Evolutionary conservation across 2,797 vertebrate genomes (phyloP).

Genomic region (Liasis olivaceus): DNA sequence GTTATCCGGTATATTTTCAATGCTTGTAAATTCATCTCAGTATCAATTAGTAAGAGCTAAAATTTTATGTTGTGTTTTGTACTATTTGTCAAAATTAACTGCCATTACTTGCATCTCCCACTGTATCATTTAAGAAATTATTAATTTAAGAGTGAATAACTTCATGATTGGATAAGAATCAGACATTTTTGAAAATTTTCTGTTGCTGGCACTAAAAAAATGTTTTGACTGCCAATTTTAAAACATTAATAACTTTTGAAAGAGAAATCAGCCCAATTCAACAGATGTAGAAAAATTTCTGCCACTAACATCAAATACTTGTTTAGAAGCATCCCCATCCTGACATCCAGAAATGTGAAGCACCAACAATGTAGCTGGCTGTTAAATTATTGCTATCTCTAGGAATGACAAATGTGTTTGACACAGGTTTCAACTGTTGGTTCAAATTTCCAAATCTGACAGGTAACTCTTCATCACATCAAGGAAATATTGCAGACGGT

Average conservation of each 20-base stretch:
- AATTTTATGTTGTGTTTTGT: neutral
- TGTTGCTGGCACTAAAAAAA: conserved; percentile 22
- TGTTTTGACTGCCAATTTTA: neutral
- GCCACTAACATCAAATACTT: conserved; percentile 71
- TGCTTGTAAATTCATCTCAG: neutral
- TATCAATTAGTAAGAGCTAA: too few species aligned
- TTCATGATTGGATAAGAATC: neutral
- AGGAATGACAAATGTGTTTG: conserved; percentile 71
- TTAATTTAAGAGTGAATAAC: neutral
- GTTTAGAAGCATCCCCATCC: conserved; percentile 65
- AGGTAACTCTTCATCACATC: conserved; percentile 82
- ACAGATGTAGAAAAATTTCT: conserved; percentile 59
- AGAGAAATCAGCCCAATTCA: conserved; percentile 61
- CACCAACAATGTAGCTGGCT: conserved; percentile 71
- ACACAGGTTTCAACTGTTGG: conserved; percentile 77
- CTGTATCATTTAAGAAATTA: neutral
- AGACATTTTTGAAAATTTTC: neutral
- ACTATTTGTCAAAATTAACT: neutral
- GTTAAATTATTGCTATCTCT: conserved; percentile 69
- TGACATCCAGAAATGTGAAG: conserved; percentile 77
- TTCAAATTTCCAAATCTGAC: conserved; percentile 85
- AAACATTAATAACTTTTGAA: conserved; percentile 28
- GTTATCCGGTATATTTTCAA: neutral
- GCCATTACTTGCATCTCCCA: neutral
- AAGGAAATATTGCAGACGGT: conserved; percentile 77